Evolutionary conservation across 2,797 vertebrate species (phyloP).

Genomic region (Ptychobarbus kaznakovi): DNA sequence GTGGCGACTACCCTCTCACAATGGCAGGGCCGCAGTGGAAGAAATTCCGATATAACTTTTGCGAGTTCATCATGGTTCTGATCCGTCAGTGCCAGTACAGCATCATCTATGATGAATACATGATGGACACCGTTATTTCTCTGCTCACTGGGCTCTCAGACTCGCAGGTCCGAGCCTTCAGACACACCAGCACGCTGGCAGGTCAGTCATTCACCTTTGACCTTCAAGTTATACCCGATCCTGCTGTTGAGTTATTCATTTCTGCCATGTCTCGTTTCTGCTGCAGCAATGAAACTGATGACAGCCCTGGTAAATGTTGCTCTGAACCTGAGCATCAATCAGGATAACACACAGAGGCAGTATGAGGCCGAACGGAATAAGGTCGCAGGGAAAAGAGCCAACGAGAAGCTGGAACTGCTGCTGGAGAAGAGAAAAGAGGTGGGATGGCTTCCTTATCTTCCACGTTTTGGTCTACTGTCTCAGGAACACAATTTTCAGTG

Average conservation of each 20-base stretch:
- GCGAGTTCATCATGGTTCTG: constrained; percentile 97
- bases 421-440: constrained; percentile 99
- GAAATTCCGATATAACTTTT: constrained; percentile 99
- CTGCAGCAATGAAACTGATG: constrained; percentile 98
- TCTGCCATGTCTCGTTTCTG: background rate
- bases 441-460: constrained; percentile 23
- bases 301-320: constrained; percentile 98
- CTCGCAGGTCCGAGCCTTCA: constrained; percentile 98
- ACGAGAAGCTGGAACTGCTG: constrained; percentile 95
- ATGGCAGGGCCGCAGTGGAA: constrained; percentile 99
- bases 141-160: constrained; percentile 97
- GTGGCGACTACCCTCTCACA: constrained; percentile 92
- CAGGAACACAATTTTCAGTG: background rate
- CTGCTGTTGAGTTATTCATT: background rate
- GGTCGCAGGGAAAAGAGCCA: constrained; percentile 96
- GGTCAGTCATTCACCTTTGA: constrained; percentile 73
- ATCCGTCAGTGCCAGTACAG: constrained; percentile 99
- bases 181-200: constrained; percentile 97
- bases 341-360: constrained; percentile 98
- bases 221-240: background rate
- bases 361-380: constrained; percentile 99
- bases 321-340: constrained; percentile 98
- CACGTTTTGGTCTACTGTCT: background rate
- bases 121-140: constrained; percentile 99
- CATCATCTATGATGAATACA: constrained; percentile 99